Evolutionary conservation across 37 sponge, comb jelly and placozoan species (phyloP).

Genomic region (Beroe forskalii): DNA sequence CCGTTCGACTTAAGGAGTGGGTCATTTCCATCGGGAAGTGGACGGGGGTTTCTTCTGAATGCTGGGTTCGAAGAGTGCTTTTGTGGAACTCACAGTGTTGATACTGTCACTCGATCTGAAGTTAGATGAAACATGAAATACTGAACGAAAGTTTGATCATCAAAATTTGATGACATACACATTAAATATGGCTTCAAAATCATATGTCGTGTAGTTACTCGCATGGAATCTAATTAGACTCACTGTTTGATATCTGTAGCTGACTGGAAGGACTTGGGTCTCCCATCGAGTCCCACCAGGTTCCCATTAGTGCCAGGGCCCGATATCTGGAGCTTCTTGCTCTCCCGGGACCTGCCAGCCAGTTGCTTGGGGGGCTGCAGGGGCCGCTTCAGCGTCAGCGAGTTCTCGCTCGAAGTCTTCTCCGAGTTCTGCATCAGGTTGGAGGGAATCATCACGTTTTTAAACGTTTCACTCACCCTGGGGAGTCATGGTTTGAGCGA

Average conservation of each 20-base stretch:
- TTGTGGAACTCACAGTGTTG: not conserved
- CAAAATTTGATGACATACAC: too few species aligned
- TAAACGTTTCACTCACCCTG: slow-evolving; percentile 6
- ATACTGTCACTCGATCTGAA: slow-evolving; percentile 1
- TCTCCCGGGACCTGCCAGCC: slow-evolving; percentile 7
- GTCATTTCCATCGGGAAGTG: too few species aligned
- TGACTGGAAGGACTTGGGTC: not conserved
- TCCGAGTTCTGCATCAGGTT: not conserved
- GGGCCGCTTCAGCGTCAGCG: not conserved
- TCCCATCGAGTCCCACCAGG: not conserved
- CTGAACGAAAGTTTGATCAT: too few species aligned
- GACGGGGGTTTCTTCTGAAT: slow-evolving; percentile 5
- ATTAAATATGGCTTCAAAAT: too few species aligned
- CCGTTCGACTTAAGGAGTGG: too few species aligned
- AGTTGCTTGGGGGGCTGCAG: not conserved
- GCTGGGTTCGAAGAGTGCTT: not conserved
- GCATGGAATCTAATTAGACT: too few species aligned
- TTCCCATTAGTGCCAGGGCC: not conserved
- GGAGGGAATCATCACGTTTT: not conserved
- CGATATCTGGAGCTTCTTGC: slow-evolving; percentile 23
- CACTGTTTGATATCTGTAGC: slow-evolving; percentile 6
- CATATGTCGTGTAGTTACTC: too few species aligned
- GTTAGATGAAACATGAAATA: too few species aligned
- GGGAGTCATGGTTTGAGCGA: too few species aligned
- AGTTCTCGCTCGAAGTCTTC: not conserved